phyloP scores from a whole-genome alignment of 2,797 vertebrate genomes.

The Columba guinea region DNA sequence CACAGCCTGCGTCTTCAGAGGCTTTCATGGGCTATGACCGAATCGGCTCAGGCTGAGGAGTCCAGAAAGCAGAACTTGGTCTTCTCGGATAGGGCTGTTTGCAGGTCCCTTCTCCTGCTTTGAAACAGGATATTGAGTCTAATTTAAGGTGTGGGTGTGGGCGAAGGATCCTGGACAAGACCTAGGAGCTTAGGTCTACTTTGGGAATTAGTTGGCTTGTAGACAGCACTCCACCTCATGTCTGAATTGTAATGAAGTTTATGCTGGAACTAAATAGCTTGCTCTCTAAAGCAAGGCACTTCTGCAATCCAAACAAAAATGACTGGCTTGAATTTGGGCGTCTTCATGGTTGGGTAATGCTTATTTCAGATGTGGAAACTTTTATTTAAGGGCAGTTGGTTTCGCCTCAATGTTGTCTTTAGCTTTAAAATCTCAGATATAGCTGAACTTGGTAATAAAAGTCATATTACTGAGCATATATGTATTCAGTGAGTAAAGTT shows the following conservation, averaged over 20 bases:
- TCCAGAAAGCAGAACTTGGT: not conserved
- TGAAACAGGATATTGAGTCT: not conserved
- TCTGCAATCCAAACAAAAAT: not conserved
- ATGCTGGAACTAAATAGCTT: constrained; percentile 12
- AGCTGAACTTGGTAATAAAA: not conserved
- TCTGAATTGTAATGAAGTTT: constrained; percentile 41
- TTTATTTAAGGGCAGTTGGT: not conserved
- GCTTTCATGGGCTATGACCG: not conserved
- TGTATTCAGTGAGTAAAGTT: not conserved
- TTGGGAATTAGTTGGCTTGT: not conserved
- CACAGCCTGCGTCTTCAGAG: not conserved
- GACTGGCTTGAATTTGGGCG: not conserved
- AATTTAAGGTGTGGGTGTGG: not conserved
- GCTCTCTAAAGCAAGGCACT: not conserved
- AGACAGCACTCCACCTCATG: not conserved
- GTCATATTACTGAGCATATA: not conserved
- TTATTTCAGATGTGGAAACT: constrained; percentile 19
- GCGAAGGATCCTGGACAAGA: not conserved
- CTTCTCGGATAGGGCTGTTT: not conserved
- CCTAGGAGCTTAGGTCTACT: not conserved
- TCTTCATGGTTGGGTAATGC: not conserved
- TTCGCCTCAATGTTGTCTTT: not conserved
- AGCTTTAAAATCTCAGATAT: not conserved
- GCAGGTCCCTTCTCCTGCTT: not conserved
- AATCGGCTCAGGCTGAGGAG: not conserved